phyloP scores from a whole-genome alignment of 2,888 invertebrate species.

The Parasteatoda lunata region DNA sequence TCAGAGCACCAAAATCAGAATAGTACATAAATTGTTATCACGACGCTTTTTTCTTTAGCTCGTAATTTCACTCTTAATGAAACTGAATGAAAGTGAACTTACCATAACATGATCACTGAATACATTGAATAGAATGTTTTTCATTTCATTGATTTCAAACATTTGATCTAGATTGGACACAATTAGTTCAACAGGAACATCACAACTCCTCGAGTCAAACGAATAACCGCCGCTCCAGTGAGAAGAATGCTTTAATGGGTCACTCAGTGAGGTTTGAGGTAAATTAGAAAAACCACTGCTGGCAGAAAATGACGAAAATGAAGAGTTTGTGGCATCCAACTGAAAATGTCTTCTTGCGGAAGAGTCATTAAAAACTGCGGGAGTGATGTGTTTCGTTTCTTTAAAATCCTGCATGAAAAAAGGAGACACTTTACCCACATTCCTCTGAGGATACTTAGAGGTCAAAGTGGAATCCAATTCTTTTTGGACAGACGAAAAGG shows the following conservation, averaged over 20 bases:
- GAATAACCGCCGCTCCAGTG: slow-evolving; percentile 25
- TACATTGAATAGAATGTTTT: slow-evolving; percentile 79
- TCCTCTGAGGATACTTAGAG: slow-evolving; percentile 46
- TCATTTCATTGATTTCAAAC: slow-evolving; percentile 81
- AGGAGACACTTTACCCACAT: slow-evolving; percentile 64
- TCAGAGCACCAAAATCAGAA: no score
- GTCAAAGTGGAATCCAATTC: slow-evolving; percentile 22
- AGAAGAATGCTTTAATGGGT: slow-evolving; percentile 21
- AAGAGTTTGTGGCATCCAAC: neutral
- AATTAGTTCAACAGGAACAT: slow-evolving; percentile 78
- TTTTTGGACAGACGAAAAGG: slow-evolving; percentile 36
- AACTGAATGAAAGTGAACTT: slow-evolving; percentile 70
- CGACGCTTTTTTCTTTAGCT: no score
- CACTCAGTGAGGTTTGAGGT: slow-evolving; percentile 11
- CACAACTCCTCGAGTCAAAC: slow-evolving; percentile 11
- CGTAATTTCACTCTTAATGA: no score
- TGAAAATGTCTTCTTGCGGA: slow-evolving; percentile 5
- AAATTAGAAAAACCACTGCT: slow-evolving; percentile 22
- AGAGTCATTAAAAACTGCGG: slow-evolving; percentile 20
- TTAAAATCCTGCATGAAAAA: slow-evolving; percentile 53
- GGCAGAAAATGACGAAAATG: slow-evolving; percentile 18
- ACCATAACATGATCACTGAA: slow-evolving; percentile 82
- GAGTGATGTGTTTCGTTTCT: slow-evolving; percentile 23
- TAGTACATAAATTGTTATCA: no score
- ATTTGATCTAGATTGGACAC: slow-evolving; percentile 84